These are phyloP conservation scores for Zaprionus obscuricornis DNA, from an alignment of 2,888 invertebrate genomes.

Conservation along the genomic window DNA sequence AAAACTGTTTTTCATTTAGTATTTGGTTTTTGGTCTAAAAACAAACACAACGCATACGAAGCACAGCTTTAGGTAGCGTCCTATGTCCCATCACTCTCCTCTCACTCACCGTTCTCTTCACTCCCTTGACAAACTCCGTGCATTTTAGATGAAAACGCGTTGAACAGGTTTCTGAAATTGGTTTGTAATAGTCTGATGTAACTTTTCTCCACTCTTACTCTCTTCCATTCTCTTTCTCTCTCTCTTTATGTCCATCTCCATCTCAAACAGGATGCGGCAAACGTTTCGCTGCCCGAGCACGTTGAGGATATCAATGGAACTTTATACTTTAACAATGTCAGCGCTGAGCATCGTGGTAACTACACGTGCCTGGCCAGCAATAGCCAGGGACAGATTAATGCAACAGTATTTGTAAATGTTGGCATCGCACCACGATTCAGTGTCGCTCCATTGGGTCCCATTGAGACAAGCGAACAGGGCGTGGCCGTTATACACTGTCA, in stretches of 20 bases:
- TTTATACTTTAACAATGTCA: conserved; percentile 91
- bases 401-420: conserved; percentile 92
- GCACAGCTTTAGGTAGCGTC: conserved; percentile 27
- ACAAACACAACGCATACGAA: conserved; percentile 39
- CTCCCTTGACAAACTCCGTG: conserved; percentile 22
- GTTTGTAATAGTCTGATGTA: conserved; percentile 50
- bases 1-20: conserved; percentile 34
- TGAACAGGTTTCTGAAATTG: conserved; percentile 50
- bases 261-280: conserved; percentile 85
- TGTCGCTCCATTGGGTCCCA: conserved; percentile 89
- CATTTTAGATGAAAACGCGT: conserved; percentile 65
- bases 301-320: conserved; percentile 94
- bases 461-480: conserved; percentile 90
- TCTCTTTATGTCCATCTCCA: conserved; percentile 21
- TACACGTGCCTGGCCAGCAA: conserved; percentile 94
- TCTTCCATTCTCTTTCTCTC: conserved; percentile 4
- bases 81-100: background rate
- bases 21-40: conserved; percentile 43
- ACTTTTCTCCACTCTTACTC: conserved; percentile 23
- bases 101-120: background rate
- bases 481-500: conserved; percentile 91
- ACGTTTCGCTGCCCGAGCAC: conserved; percentile 88
- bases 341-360: conserved; percentile 90
- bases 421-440: conserved; percentile 93
- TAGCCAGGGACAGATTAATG: conserved; percentile 91